Evolutionary conservation across 1,140 invertebrate species (phyloP).

Genomic region (Leucophenga varia): DNA sequence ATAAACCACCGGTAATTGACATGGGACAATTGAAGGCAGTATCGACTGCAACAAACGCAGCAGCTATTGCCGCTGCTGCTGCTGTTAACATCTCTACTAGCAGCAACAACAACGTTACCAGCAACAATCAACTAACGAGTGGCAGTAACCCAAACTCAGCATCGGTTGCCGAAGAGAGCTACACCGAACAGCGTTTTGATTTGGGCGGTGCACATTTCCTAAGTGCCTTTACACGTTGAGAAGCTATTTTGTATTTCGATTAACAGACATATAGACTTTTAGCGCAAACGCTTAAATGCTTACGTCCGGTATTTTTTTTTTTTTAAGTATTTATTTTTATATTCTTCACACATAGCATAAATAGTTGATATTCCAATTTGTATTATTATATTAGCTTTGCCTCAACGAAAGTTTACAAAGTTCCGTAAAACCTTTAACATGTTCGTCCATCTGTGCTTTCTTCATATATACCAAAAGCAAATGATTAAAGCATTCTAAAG

Average conservation of each 20-base stretch:
- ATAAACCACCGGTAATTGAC: constrained; percentile 47
- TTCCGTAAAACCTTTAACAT: constrained; percentile 18
- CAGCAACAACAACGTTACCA: too few relatives aligned
- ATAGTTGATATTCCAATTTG: too few relatives aligned
- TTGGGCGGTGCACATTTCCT: constrained; percentile 52
- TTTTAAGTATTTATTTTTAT: too few relatives aligned
- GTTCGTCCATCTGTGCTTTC: constrained; percentile 21
- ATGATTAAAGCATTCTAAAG: too few relatives aligned
- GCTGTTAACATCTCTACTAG: constrained; percentile 15
- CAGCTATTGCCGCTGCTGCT: constrained; percentile 22
- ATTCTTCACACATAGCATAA: too few relatives aligned
- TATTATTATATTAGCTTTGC: too few relatives aligned
- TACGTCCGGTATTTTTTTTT: too few relatives aligned
- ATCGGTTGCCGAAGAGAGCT: constrained; percentile 31
- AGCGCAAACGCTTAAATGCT: too few relatives aligned
- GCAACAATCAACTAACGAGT: constrained; percentile 2
- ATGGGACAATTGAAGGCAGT: constrained; percentile 45
- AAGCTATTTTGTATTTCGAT: too few relatives aligned
- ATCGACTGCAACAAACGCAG: constrained; percentile 26
- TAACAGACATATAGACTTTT: too few relatives aligned
- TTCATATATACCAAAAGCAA: too few relatives aligned
- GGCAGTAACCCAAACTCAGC: constrained; percentile 4
- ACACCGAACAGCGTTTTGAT: constrained; percentile 48
- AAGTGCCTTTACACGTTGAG: constrained; percentile 50
- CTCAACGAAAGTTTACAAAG: too few relatives aligned